Evolutionary conservation across 1,140 invertebrate genomes (phyloP).

Genomic region (Drosophila hydei): DNA sequence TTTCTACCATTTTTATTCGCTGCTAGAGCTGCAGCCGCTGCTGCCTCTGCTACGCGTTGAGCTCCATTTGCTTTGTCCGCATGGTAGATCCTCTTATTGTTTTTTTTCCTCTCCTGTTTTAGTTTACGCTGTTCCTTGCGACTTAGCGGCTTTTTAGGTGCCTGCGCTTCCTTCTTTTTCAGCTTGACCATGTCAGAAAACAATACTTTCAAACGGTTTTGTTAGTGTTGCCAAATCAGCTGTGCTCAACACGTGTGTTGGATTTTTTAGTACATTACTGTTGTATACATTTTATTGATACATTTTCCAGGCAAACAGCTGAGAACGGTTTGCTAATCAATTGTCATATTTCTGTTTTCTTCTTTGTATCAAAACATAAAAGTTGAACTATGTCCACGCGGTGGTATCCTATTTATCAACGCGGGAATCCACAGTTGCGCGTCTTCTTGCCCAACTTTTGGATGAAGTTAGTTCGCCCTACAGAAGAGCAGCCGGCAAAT

Average conservation of each 20-base stretch:
- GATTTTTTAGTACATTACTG: constrained; percentile 30
- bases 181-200: constrained; percentile 61
- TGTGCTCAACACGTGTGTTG: constrained; percentile 36
- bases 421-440: constrained; percentile 94
- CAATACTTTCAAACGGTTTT: constrained; percentile 25
- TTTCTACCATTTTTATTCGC: constrained; percentile 37
- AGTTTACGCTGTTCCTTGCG: constrained; percentile 87
- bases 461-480: constrained; percentile 93
- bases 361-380: constrained; percentile 7
- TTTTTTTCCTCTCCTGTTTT: constrained; percentile 85
- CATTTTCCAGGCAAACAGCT: constrained; percentile 15
- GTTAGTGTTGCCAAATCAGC: constrained; percentile 46
- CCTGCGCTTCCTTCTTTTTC: constrained; percentile 39
- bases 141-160: constrained; percentile 60
- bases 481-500: constrained; percentile 88
- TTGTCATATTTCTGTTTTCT: constrained; percentile 33
- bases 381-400: constrained; percentile 71
- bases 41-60: constrained; percentile 60
- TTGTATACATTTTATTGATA: constrained; percentile 30
- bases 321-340: constrained; percentile 8
- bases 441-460: constrained; percentile 97
- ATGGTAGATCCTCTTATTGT: constrained; percentile 81
- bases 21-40: constrained; percentile 46
- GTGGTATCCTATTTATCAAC: constrained; percentile 94
- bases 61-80: constrained; percentile 69